phyloP scores from a whole-genome alignment of 2,888 invertebrate genomes.

The Eupeodes latifasciatus region DNA sequence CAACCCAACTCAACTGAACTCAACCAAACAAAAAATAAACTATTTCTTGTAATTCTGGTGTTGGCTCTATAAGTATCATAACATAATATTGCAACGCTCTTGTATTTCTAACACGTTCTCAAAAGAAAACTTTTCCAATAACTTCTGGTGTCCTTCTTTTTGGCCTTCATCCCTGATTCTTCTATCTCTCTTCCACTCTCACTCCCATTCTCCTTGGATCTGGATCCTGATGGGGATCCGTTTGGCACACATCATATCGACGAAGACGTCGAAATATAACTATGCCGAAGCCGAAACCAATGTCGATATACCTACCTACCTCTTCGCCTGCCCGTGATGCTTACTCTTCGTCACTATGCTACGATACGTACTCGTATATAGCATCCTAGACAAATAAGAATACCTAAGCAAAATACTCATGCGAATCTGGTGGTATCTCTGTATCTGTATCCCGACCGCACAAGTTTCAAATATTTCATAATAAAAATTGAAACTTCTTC shows the following conservation, averaged over 20 bases:
- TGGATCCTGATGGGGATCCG: not conserved
- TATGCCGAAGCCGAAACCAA: not conserved
- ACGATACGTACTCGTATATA: too few species aligned
- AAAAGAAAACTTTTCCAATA: constrained; percentile 76
- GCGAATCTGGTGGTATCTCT: constrained; percentile 68
- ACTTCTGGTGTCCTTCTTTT: constrained; percentile 75
- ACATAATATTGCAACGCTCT: constrained; percentile 64
- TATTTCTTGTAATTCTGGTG: constrained; percentile 44
- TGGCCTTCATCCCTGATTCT: constrained; percentile 19
- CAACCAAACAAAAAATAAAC: not conserved
- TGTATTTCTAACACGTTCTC: constrained; percentile 75
- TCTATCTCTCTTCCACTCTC: not conserved
- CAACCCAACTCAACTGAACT: not conserved
- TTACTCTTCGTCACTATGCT: not conserved
- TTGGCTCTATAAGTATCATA: constrained; percentile 27
- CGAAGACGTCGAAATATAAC: constrained; percentile 64
- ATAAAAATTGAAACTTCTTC: constrained; percentile 75
- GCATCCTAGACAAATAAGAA: constrained; percentile 67
- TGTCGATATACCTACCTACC: too few species aligned
- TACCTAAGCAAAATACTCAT: constrained; percentile 47
- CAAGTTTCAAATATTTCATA: constrained; percentile 76
- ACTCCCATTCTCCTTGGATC: not conserved
- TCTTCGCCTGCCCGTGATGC: constrained; percentile 1
- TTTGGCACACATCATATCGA: constrained; percentile 51
- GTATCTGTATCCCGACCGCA: constrained; percentile 71